Evolutionary conservation across 2,888 invertebrate species (phyloP).

Genomic region (Uloborus plumipes): DNA sequence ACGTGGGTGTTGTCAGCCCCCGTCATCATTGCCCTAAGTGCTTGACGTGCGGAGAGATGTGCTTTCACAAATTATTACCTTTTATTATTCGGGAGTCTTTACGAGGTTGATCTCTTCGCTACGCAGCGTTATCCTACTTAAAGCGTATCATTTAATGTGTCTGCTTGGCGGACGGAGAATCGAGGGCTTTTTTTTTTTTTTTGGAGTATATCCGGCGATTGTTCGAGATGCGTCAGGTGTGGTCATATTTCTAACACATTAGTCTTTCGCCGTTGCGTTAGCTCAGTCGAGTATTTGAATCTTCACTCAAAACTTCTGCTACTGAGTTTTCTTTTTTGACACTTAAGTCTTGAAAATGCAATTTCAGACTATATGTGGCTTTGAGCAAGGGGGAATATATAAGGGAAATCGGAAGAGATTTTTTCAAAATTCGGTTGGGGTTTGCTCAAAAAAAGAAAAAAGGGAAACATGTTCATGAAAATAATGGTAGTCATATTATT

Average conservation of each 20-base stretch:
- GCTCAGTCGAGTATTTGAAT: too few relatives aligned
- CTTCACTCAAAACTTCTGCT: too few relatives aligned
- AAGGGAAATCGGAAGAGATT: too few relatives aligned
- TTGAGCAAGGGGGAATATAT: too few relatives aligned
- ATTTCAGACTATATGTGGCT: too few relatives aligned
- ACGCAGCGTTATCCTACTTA: slow-evolving; percentile 33
- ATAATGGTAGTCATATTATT: too few relatives aligned
- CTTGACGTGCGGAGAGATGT: slow-evolving; percentile 44
- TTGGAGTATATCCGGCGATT: slow-evolving; percentile 54
- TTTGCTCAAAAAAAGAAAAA: too few relatives aligned
- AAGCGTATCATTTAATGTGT: slow-evolving; percentile 50
- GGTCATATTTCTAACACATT: slow-evolving; percentile 14
- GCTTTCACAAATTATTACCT: slow-evolving; percentile 60
- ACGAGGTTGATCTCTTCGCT: slow-evolving; percentile 33
- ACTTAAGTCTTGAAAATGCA: too few relatives aligned
- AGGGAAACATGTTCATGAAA: too few relatives aligned
- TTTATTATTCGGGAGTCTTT: slow-evolving; percentile 61
- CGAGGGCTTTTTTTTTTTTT: slow-evolving; percentile 36
- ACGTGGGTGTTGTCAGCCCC: slow-evolving; percentile 56
- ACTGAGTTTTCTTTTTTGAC: too few relatives aligned
- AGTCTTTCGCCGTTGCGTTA: slow-evolving; percentile 13
- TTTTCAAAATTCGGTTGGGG: too few relatives aligned
- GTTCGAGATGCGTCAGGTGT: slow-evolving; percentile 50
- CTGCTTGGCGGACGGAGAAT: slow-evolving; percentile 14
- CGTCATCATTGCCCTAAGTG: slow-evolving; percentile 48